Conservation (phyloP, 1,140 invertebrate genomes). For the Sminthurides bifidus region DNA sequence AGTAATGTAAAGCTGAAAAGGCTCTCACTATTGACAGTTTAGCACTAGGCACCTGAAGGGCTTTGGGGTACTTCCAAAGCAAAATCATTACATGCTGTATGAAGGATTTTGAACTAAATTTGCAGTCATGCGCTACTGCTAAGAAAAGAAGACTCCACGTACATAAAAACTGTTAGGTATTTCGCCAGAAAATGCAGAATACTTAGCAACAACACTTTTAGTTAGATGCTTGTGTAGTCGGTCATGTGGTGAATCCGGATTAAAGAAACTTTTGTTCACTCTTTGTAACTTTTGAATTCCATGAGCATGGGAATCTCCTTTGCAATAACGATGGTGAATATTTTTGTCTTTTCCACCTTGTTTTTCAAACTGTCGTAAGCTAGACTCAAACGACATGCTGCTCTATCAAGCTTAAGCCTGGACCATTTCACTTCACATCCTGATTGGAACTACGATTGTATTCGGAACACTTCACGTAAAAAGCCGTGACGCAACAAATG, state of each 20-base stretch:
- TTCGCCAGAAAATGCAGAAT: constrained; percentile 12
- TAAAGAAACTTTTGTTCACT: constrained; percentile 8
- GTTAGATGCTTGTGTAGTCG: constrained; percentile 18
- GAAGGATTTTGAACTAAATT: too few species aligned
- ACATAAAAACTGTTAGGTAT: constrained; percentile 12
- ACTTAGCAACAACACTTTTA: constrained; percentile 17
- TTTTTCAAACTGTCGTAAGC: constrained; percentile 6
- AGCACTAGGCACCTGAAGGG: too few species aligned
- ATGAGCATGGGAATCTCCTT: constrained; percentile 15
- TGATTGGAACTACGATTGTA: too few species aligned
- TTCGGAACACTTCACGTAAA: too few species aligned
- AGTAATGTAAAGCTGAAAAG: too few species aligned
- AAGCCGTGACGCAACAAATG: too few species aligned
- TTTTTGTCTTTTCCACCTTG: constrained; percentile 7
- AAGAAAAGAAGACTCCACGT: background rate
- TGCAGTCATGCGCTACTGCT: too few species aligned
- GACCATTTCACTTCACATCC: too few species aligned
- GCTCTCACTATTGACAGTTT: too few species aligned
- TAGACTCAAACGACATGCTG: constrained; percentile 10
- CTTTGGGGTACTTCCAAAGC: too few species aligned
- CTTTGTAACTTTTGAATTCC: constrained; percentile 14
- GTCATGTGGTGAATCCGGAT: constrained; percentile 8
- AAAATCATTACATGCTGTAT: too few species aligned
- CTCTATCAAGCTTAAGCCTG: too few species aligned
- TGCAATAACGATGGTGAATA: constrained; percentile 10